phyloP scores from a whole-genome alignment of 2,797 vertebrate genomes.

The Phyllotis vaccarum region DNA sequence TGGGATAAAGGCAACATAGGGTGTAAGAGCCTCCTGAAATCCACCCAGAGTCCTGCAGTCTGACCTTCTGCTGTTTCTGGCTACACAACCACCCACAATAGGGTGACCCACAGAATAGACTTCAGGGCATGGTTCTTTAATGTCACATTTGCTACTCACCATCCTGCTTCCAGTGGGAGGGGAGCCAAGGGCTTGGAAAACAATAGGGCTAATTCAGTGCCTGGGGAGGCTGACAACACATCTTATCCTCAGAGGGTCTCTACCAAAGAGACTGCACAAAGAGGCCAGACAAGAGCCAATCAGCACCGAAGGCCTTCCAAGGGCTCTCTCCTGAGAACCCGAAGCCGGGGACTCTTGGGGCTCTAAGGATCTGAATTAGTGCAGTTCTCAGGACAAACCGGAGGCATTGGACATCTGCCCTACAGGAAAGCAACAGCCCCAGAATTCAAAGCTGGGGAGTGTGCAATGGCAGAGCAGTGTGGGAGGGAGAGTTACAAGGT shows the following conservation, averaged over 20 bases:
- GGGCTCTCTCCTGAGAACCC: not conserved
- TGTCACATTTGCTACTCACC: conserved; percentile 47
- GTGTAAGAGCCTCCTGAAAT: not conserved
- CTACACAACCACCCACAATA: not conserved
- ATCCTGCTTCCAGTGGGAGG: conserved; percentile 15
- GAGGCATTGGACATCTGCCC: not conserved
- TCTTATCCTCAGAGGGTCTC: conserved; percentile 22
- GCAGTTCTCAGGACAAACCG: not conserved
- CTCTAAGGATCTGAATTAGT: not conserved
- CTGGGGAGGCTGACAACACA: not conserved
- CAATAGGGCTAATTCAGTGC: conserved; percentile 60
- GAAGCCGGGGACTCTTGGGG: conserved; percentile 11
- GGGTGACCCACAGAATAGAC: not conserved
- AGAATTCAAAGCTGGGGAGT: not conserved
- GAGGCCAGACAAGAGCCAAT: not conserved
- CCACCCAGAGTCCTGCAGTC: not conserved
- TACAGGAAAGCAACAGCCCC: not conserved
- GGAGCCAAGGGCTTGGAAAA: conserved; percentile 42
- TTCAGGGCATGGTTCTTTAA: conserved; percentile 39
- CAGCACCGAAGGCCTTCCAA: not conserved
- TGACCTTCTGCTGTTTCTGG: not conserved
- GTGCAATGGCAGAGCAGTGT: not conserved
- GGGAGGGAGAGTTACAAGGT: not conserved
- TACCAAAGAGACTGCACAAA: conserved; percentile 33
- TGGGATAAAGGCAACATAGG: not conserved